A percentile compares a stretch with the other conserved stretches of the same genome.
phyloP scores from a whole-genome alignment of 2,888 invertebrate species.

The Zootermopsis nevadensis region DNA sequence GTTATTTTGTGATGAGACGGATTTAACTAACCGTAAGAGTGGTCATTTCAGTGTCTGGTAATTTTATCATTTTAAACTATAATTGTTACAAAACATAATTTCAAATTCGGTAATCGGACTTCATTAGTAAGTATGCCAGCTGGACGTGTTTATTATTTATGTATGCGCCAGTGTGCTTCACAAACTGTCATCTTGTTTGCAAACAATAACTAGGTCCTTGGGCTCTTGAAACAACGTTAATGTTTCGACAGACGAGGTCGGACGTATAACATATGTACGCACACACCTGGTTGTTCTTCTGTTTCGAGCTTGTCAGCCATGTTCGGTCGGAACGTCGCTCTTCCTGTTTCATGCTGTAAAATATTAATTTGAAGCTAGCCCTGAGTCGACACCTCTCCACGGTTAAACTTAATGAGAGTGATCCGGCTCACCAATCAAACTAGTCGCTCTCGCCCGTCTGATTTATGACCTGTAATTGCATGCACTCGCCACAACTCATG shows the following conservation, averaged over 20 bases:
- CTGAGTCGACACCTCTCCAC: conserved; percentile 49
- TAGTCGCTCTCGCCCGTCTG: conserved; percentile 25
- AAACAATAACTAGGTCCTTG: not conserved
- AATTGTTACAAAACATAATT: too few species aligned
- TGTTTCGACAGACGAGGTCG: not conserved
- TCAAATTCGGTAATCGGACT: too few species aligned
- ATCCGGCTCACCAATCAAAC: conserved; percentile 5
- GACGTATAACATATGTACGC: not conserved
- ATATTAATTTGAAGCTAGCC: conserved; percentile 48
- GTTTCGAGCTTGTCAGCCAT: conserved; percentile 1
- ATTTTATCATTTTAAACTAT: too few species aligned
- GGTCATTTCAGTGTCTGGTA: too few species aligned
- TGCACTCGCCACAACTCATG: conserved; percentile 41
- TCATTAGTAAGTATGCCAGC: too few species aligned
- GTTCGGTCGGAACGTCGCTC: not conserved
- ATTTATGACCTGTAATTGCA: conserved; percentile 51
- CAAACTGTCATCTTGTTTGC: too few species aligned
- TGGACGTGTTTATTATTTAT: too few species aligned
- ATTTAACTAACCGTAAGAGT: too few species aligned
- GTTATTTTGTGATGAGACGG: too few species aligned
- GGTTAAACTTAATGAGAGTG: conserved; percentile 39
- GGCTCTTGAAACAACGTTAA: not conserved
- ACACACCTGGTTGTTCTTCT: conserved; percentile 4
- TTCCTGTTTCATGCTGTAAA: conserved; percentile 38
- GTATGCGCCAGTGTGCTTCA: too few species aligned